Evolutionary conservation across 2,888 invertebrate genomes (phyloP), one percentile per base, ranked within the genome.

Genomic region (Drosophila austrosaltans): DNA sequence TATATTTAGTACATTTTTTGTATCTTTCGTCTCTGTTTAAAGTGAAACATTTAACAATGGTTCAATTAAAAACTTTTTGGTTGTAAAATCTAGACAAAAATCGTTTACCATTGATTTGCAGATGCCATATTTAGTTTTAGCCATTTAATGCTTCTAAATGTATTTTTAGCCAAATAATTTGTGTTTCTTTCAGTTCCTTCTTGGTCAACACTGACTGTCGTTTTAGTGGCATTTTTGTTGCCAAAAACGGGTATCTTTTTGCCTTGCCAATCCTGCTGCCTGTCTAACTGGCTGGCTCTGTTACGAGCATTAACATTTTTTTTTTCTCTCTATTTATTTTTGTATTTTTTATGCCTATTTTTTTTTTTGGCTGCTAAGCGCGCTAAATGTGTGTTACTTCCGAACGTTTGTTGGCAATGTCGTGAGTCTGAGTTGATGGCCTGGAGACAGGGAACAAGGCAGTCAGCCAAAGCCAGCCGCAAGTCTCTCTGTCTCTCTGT

Each of bases 351-450:
- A 32, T 32, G 3, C 25, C 60, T 48, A 40, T 32, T 63, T 54
- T 57, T 59, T 75, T 63, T 66, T 87, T 87, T 82, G 80, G 82
- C 80, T 85, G 85, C 70, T 87, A 70, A 87, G 83, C 84, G 83
- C 84, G 89, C 87, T 84, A 83, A 87, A 89, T 87, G 84, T 84
- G 89, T 89, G 89, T 84, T 84, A 84, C 84, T 89, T 89, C 89
- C 87, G 83, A 84, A 78, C 83, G 65, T 70, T 77, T 68, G 69
- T 68, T 66, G 72, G 75, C 78, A 61, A 75, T 75, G 88, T 82
- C 88, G 82, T 88, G 82, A 87, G 82, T 64, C 48, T 32, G 53
- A 16, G 54, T 63, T 82, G 79, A 84, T 81, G 79, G 82, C 75
- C 81, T 74, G 75, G 80, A 48, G 48, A 88, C 89, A 88, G 78